A percentile compares a stretch with the other conserved stretches of the same genome.
Evolutionary conservation across 2,888 invertebrate genomes (phyloP).

Genomic region (Meteorus cinctellus): DNA sequence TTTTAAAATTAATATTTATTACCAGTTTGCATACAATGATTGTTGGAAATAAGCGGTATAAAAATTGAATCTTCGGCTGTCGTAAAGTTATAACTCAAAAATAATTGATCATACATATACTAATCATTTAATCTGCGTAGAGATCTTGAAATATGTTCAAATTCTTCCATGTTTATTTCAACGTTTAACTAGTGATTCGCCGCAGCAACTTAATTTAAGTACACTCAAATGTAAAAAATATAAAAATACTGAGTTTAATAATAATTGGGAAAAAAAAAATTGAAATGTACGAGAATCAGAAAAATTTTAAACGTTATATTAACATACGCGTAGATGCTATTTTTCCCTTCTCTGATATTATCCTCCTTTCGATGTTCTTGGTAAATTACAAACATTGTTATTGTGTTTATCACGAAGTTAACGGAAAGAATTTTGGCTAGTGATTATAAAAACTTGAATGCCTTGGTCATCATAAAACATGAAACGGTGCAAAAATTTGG

Average conservation of each 20-base stretch:
- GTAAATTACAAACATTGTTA: not conserved
- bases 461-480: not conserved
- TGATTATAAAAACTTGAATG: not conserved
- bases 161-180: constrained; percentile 50
- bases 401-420: not conserved
- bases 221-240: constrained; percentile 66
- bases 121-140: constrained; percentile 1
- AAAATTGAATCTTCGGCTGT: constrained; percentile 60
- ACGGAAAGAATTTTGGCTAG: not conserved
- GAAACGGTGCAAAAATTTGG: not conserved
- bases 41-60: constrained; percentile 70
- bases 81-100: constrained; percentile 47
- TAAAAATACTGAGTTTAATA: constrained; percentile 72
- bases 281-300: constrained; percentile 5
- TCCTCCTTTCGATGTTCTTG: constrained; percentile 46
- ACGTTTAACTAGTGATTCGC: constrained; percentile 64
- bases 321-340: constrained; percentile 39
- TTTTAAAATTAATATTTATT: constrained; percentile 70
- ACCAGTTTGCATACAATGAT: constrained; percentile 67
- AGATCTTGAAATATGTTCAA: constrained; percentile 21
- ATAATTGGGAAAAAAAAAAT: constrained; percentile 46
- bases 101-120: constrained; percentile 43
- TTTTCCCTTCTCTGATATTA: constrained; percentile 35
- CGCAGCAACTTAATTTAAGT: constrained; percentile 69
- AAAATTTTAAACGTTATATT: constrained; percentile 38